Conservation (phyloP, 2,797 vertebrate species). For the Chaetodon trifasciatus region DNA sequence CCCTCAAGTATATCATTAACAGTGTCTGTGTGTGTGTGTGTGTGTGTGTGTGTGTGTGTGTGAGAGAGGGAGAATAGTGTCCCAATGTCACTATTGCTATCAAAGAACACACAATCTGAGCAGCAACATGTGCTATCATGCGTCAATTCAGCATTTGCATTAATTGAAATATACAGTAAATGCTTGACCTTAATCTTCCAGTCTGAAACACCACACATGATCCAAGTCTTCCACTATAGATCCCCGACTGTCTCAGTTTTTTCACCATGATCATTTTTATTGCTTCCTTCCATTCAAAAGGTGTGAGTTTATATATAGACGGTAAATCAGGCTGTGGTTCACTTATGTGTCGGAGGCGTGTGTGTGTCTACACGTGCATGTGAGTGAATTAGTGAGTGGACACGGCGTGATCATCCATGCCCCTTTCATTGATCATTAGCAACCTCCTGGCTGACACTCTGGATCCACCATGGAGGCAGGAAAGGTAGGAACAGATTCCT, state of each 20-base stretch:
- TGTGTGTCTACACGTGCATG: neutral
- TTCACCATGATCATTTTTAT: neutral
- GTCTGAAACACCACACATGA: neutral
- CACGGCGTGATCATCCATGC: slow-evolving; percentile 72
- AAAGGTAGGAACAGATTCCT: slow-evolving; percentile 62
- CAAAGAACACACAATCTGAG: neutral
- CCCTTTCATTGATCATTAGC: slow-evolving; percentile 77
- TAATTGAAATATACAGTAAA: neutral
- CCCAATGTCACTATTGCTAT: neutral
- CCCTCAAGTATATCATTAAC: slow-evolving; percentile 82
- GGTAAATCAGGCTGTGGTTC: no score
- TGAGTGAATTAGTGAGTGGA: slow-evolving; percentile 61
- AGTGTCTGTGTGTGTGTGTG: slow-evolving; percentile 8
- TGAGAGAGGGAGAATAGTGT: neutral
- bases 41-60: neutral
- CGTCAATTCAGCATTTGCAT: neutral
- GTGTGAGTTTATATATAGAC: no score
- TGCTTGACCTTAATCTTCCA: neutral
- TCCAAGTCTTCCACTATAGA: neutral
- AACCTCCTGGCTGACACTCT: slow-evolving; percentile 55
- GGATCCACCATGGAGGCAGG: slow-evolving; percentile 72
- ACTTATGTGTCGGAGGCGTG: neutral
- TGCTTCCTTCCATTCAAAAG: neutral
- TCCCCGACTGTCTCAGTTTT: neutral
- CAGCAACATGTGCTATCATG: neutral